These are phyloP conservation scores for Pseudomyrmex dendroicus DNA, from an alignment of 1,140 invertebrate genomes.

Conservation along the genomic window DNA sequence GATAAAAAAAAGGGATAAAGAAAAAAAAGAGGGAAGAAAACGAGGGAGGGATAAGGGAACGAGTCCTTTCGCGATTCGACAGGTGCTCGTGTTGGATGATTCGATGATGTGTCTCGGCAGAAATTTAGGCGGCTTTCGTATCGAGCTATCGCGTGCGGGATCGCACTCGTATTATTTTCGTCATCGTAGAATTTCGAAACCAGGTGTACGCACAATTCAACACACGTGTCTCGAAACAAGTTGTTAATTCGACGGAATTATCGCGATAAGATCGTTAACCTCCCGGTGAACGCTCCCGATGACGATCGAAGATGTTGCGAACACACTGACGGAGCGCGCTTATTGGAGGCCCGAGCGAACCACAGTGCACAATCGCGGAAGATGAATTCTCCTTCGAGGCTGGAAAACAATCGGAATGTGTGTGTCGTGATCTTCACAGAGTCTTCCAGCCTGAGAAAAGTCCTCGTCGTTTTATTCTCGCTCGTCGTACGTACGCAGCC, in stretches of 20 bases:
- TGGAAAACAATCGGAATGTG: conserved; percentile 23
- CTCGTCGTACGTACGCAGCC: conserved; percentile 44
- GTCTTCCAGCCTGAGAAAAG: conserved; percentile 16
- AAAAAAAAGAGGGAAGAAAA: background rate
- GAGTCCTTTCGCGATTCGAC: conserved; percentile 26
- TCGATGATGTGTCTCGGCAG: background rate
- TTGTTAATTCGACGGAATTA: background rate
- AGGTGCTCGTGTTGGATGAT: conserved; percentile 42
- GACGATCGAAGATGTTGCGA: background rate
- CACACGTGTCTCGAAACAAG: background rate
- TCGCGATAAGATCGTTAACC: background rate
- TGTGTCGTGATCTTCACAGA: conserved; percentile 21
- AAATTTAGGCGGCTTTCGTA: conserved; percentile 33
- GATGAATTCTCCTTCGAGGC: conserved; percentile 48
- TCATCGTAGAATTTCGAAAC: conserved; percentile 11
- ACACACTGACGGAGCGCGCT: background rate
- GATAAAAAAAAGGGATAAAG: background rate
- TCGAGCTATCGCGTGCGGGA: conserved; percentile 13
- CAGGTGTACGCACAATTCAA: conserved; percentile 2
- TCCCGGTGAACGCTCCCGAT: background rate
- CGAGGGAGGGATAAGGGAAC: background rate
- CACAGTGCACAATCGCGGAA: conserved; percentile 48
- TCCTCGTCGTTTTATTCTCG: conserved; percentile 2
- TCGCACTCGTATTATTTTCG: conserved; percentile 2
- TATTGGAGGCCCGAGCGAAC: conserved; percentile 32